Conservation (phyloP, 2,113 vertebrate genomes). For the Toxostoma redivivum region DNA sequence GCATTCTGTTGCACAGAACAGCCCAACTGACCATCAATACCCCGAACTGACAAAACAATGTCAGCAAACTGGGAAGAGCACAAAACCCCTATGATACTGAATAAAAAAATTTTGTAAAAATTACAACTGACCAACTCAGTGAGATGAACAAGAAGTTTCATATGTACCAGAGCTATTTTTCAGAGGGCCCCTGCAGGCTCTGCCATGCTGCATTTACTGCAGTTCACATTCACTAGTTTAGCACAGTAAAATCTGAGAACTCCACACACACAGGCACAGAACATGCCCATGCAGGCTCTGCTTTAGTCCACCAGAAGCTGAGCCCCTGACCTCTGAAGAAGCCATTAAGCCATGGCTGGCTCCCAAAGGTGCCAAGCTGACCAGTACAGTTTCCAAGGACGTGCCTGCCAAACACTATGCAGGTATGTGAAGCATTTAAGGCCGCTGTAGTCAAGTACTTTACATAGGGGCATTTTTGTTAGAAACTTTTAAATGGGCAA, state of each 20-base stretch:
- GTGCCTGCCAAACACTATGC: background rate
- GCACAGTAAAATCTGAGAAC: background rate
- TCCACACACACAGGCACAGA: rapidly evolving
- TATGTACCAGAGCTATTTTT: background rate
- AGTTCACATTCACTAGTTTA: background rate
- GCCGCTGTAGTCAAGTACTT: background rate
- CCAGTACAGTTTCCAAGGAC: background rate
- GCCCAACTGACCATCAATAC: background rate
- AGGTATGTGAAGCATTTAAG: background rate
- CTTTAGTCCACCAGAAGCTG: background rate
- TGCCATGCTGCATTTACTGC: background rate
- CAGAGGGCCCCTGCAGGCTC: background rate
- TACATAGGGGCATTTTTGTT: background rate
- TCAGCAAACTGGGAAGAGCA: background rate
- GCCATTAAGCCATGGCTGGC: background rate
- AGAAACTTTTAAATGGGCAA: background rate
- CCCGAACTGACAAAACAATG: background rate
- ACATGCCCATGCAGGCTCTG: background rate
- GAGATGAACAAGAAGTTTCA: background rate
- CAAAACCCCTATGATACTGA: background rate
- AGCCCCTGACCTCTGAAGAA: background rate
- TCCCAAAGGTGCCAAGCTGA: background rate
- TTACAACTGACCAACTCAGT: background rate
- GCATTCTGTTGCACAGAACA: background rate
- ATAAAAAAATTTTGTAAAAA: background rate